phyloP scores from a whole-genome alignment of 1,140 invertebrate genomes.

The Listronotus oregonensis region DNA sequence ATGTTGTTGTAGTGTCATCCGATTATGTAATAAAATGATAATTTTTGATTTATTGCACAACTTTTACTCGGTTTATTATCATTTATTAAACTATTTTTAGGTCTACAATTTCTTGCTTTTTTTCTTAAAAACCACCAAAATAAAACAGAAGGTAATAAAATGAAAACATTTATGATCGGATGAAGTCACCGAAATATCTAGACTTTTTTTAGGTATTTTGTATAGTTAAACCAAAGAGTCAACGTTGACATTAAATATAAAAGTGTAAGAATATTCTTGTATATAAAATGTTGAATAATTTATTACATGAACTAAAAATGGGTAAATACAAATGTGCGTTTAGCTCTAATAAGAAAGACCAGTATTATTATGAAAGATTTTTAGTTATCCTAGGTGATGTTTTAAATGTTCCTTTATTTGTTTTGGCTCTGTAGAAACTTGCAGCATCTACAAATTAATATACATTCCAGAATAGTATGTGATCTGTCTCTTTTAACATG shows the following conservation, averaged over 20 bases:
- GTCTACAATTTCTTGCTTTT: too few species aligned
- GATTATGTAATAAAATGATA: too few species aligned
- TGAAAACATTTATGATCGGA: too few species aligned
- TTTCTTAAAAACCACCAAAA: too few species aligned
- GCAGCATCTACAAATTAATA: not conserved
- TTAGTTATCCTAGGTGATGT: conserved; percentile 10
- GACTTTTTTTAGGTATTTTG: not conserved
- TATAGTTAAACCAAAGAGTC: conserved; percentile 48
- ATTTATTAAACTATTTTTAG: too few species aligned
- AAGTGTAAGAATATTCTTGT: conserved; percentile 34
- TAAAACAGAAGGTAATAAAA: too few species aligned
- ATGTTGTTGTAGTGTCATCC: too few species aligned
- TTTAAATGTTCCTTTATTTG: conserved; percentile 11
- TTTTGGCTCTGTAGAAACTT: conserved; percentile 9
- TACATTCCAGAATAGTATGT: not conserved
- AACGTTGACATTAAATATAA: conserved; percentile 26
- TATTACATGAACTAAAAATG: conserved; percentile 8
- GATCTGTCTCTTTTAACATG: too few species aligned
- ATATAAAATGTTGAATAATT: conserved; percentile 21
- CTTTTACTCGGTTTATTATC: too few species aligned
- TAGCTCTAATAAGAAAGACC: conserved; percentile 22
- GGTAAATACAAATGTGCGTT: conserved; percentile 6
- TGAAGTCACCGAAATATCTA: too few species aligned
- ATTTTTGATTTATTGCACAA: too few species aligned
- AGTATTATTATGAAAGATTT: conserved; percentile 32